Percentiles rank a stretch among this genome's conserved stretches.
These are phyloP conservation scores for Myotis lucifugus DNA, from an alignment of 2,113 vertebrate species.

Conservation along the genomic window DNA sequence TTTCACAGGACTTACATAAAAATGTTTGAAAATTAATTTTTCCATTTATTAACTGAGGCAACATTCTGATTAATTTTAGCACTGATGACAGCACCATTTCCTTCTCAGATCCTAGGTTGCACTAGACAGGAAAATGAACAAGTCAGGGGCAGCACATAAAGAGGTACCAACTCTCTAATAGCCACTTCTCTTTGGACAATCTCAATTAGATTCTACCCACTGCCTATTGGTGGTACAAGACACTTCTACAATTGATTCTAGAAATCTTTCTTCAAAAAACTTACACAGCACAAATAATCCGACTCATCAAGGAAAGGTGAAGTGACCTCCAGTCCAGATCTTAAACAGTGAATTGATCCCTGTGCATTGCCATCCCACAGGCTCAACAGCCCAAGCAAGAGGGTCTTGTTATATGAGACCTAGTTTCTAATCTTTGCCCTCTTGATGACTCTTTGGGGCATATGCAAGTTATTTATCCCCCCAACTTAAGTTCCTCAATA, in stretches of 20 bases:
- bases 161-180: background rate
- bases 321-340: background rate
- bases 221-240: background rate
- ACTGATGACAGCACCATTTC: constrained; percentile 16
- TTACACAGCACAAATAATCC: background rate
- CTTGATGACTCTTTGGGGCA: background rate
- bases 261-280: constrained; percentile 32
- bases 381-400: background rate
- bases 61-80: constrained; percentile 39
- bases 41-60: constrained; percentile 31
- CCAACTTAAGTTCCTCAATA: constrained; percentile 8
- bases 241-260: background rate
- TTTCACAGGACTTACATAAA: constrained; percentile 40
- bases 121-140: background rate
- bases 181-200: background rate
- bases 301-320: background rate
- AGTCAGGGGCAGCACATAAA: background rate
- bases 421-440: background rate
- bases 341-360: background rate
- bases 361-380: background rate
- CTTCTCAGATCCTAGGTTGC: constrained; percentile 16
- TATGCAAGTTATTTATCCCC: background rate
- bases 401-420: background rate
- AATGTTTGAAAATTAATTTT: constrained; percentile 32
- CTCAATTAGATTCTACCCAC: background rate